Evolutionary conservation across 2,888 invertebrate species (phyloP).

Genomic region (Chalcosyrphus nemorum): DNA sequence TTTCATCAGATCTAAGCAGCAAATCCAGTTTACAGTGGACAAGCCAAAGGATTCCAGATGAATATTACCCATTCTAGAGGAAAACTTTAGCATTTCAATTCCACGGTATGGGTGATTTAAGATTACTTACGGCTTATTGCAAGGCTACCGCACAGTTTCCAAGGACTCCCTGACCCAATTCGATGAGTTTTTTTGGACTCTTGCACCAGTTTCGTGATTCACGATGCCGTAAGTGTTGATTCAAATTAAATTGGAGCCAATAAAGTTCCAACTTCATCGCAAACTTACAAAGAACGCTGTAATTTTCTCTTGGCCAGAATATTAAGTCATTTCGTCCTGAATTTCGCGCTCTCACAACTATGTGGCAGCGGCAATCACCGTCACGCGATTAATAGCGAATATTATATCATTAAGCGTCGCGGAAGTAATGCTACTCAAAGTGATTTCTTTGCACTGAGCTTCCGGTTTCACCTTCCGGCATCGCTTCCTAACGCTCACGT

Average conservation of each 20-base stretch:
- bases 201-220: slow-evolving; percentile 50
- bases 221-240: slow-evolving; percentile 51
- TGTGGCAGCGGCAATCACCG: slow-evolving; percentile 41
- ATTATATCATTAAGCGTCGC: slow-evolving; percentile 71
- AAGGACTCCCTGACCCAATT: no score
- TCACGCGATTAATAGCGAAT: slow-evolving; percentile 71
- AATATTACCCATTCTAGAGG: no score
- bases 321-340: slow-evolving; percentile 64
- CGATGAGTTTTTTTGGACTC: no score
- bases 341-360: slow-evolving; percentile 10
- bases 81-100: no score
- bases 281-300: neutral
- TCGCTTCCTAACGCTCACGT: slow-evolving; percentile 28
- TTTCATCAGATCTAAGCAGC: no score
- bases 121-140: no score
- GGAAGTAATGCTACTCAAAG: slow-evolving; percentile 69
- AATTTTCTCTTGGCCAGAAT: slow-evolving; percentile 31
- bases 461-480: slow-evolving; percentile 69
- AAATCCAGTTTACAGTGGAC: no score
- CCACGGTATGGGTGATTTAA: no score
- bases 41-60: no score
- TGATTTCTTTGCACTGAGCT: slow-evolving; percentile 63
- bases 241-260: slow-evolving; percentile 59
- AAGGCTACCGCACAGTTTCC: no score
- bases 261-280: slow-evolving; percentile 49